Conservation (phyloP, 2,113 vertebrate genomes). For the Austrofundulus limnaeus region DNA sequence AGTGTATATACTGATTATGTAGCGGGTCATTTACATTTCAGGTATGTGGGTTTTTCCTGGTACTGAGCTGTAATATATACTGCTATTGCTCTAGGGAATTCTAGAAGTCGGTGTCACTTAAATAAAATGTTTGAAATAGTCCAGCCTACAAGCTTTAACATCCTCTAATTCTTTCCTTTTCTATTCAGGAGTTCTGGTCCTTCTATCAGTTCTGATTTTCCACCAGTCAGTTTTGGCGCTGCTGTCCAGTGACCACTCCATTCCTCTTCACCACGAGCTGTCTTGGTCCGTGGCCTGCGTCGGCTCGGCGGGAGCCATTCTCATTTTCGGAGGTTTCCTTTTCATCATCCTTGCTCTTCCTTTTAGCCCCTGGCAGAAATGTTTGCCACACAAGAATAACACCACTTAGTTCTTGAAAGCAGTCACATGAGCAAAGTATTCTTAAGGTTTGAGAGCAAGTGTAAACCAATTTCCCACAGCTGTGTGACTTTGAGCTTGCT, state of each 20-base stretch:
- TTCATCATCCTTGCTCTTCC: constrained; percentile 84
- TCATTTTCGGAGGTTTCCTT: constrained; percentile 80
- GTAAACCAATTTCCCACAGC: constrained; percentile 19
- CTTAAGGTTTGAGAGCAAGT: constrained; percentile 30
- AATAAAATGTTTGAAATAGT: not conserved
- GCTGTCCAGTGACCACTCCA: constrained; percentile 74
- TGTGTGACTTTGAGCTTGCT: constrained; percentile 33
- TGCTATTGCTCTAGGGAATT: too few species aligned
- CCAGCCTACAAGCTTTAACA: not conserved
- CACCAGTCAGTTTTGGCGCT: constrained; percentile 84
- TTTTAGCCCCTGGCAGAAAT: constrained; percentile 78
- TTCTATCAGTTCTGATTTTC: constrained; percentile 84
- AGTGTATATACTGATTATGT: too few species aligned
- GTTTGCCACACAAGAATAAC: constrained; percentile 70
- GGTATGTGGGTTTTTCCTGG: too few species aligned
- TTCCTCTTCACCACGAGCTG: constrained; percentile 82
- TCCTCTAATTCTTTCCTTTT: not conserved
- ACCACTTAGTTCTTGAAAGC: constrained; percentile 61
- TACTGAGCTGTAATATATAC: too few species aligned
- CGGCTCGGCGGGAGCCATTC: constrained; percentile 78
- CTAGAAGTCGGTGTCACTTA: too few species aligned
- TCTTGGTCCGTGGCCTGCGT: constrained; percentile 88
- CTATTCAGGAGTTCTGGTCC: constrained; percentile 83
- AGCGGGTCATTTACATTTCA: too few species aligned
- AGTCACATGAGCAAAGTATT: constrained; percentile 6